Evolutionary conservation across 2,797 vertebrate genomes (phyloP).

Genomic region (Pangasius djambal): DNA sequence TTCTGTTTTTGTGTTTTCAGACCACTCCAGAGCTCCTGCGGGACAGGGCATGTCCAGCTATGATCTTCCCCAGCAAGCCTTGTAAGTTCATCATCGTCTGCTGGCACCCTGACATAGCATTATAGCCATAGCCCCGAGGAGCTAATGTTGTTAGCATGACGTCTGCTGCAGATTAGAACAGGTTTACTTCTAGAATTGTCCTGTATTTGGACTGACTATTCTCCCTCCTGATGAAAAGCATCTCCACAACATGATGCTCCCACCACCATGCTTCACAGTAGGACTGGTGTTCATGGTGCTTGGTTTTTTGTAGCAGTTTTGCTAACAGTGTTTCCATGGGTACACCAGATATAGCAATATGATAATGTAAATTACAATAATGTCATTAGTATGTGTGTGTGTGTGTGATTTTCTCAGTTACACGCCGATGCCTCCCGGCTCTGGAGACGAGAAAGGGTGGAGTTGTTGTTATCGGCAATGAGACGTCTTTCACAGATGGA

Average conservation of each 20-base stretch:
- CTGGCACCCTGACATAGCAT: neutral
- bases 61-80: constrained; percentile 86
- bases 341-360: neutral
- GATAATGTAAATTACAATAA: neutral
- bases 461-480: constrained; percentile 83
- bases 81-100: constrained; percentile 70
- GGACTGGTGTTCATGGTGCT: neutral
- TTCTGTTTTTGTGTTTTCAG: constrained; percentile 65
- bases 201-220: neutral
- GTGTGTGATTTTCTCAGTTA: constrained; percentile 74
- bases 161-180: neutral
- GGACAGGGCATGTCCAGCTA: constrained; percentile 81
- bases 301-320: neutral
- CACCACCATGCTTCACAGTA: neutral
- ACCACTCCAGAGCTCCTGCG: constrained; percentile 72
- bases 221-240: neutral
- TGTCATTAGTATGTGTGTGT: constrained; percentile 18
- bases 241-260: neutral
- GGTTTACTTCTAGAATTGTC: neutral
- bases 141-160: neutral
- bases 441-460: constrained; percentile 78
- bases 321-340: neutral
- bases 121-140: neutral
- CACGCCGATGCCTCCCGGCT: constrained; percentile 85
- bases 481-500: constrained; percentile 76